Evolutionary conservation across 2,113 vertebrate genomes (phyloP).

Genomic region (Nanorana parkeri): DNA sequence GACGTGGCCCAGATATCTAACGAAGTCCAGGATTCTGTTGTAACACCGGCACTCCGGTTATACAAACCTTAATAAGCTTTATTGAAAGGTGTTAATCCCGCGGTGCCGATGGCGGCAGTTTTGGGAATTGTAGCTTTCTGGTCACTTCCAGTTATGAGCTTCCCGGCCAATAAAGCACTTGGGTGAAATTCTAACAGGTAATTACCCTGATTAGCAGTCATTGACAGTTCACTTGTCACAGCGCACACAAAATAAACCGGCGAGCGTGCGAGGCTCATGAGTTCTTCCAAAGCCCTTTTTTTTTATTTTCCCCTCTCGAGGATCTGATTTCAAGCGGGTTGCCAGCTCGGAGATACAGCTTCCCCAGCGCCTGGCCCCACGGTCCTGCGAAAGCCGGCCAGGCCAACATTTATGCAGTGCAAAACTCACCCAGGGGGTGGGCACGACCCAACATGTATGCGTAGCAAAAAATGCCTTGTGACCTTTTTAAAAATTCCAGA

Average conservation of each 20-base stretch:
- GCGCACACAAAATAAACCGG: conserved; percentile 40
- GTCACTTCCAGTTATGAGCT: conserved; percentile 41
- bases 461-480: background rate
- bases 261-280: background rate
- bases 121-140: background rate
- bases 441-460: background rate
- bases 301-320: too few species aligned
- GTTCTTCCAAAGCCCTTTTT: conserved; percentile 25
- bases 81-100: conserved; percentile 47
- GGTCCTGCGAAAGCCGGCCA: background rate
- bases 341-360: conserved; percentile 38
- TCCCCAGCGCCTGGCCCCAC: conserved; percentile 29
- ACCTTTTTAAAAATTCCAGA: conserved; percentile 1
- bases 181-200: conserved; percentile 44
- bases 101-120: background rate
- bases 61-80: conserved; percentile 39
- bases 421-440: background rate
- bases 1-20: too few species aligned
- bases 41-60: background rate
- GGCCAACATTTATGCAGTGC: conserved; percentile 40
- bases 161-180: conserved; percentile 51
- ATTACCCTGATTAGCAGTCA: conserved; percentile 54
- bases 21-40: too few species aligned
- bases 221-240: conserved; percentile 44
- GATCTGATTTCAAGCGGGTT: conserved; percentile 32